These are phyloP conservation scores for Endotricha flammealis DNA, from an alignment of 2,888 invertebrate species.

Conservation along the genomic window DNA sequence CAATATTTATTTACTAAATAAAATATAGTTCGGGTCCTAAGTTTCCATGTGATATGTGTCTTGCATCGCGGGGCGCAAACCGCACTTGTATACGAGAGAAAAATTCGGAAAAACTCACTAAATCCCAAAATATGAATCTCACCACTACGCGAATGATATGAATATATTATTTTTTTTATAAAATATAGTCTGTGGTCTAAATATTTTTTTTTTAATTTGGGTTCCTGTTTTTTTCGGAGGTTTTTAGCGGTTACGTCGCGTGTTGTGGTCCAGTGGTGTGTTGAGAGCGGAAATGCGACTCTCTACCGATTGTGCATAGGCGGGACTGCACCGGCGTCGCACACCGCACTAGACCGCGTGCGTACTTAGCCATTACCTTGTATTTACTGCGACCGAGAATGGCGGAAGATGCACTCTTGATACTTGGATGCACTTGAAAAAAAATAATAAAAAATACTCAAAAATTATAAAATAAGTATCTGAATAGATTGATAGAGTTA, in stretches of 20 bases:
- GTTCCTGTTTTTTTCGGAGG: constrained; percentile 57
- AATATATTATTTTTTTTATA: constrained; percentile 55
- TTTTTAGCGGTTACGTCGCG: constrained; percentile 68
- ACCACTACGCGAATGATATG: constrained; percentile 63
- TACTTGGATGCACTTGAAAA: constrained; percentile 35
- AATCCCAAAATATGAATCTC: constrained; percentile 51
- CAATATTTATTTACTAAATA: constrained; percentile 40
- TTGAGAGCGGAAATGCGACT: constrained; percentile 70
- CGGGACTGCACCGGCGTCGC: constrained; percentile 76
- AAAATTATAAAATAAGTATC: constrained; percentile 1
- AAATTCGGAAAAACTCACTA: constrained; percentile 54
- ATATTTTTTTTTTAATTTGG: constrained; percentile 43
- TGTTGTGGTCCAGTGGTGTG: constrained; percentile 58
- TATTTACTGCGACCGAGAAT: constrained; percentile 70
- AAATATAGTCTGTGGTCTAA: constrained; percentile 67
- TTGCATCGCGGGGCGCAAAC: constrained; percentile 45
- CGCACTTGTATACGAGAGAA: constrained; percentile 43
- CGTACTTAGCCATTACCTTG: constrained; percentile 79
- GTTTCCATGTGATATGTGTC: constrained; percentile 74
- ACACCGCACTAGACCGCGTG: constrained; percentile 76
- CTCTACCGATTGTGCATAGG: constrained; percentile 75
- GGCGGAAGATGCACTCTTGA: constrained; percentile 44
- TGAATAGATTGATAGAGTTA: too few species aligned
- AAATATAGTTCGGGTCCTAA: constrained; percentile 72
- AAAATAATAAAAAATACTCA: constrained; percentile 13